Conservation (phyloP, 1,140 invertebrate species). For the Chironomus tepperi region DNA sequence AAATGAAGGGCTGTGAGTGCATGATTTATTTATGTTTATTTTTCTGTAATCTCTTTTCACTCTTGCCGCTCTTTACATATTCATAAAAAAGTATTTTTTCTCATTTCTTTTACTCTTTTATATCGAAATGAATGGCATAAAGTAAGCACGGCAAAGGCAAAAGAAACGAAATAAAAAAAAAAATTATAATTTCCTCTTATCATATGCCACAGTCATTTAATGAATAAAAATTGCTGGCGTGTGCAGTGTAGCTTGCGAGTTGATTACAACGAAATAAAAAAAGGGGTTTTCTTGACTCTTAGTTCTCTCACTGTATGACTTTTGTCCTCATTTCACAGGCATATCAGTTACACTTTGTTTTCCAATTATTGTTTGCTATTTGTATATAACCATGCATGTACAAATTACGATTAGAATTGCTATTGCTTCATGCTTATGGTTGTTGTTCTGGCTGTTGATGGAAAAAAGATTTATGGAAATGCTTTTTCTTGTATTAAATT, state of each 20-base stretch:
- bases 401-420: too few relatives aligned
- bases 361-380: not conserved
- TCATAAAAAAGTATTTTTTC: too few relatives aligned
- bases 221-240: slow-evolving; percentile 23
- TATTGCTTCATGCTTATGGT: too few relatives aligned
- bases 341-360: slow-evolving; percentile 6
- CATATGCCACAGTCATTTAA: slow-evolving; percentile 21
- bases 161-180: not conserved
- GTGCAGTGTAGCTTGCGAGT: slow-evolving; percentile 18
- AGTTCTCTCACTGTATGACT: not conserved
- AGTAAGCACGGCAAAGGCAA: not conserved
- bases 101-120: not conserved
- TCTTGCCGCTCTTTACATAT: too few relatives aligned
- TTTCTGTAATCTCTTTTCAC: too few relatives aligned
- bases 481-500: too few relatives aligned
- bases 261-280: slow-evolving; percentile 7
- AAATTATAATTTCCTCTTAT: slow-evolving; percentile 3
- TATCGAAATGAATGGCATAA: not conserved
- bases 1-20: not conserved
- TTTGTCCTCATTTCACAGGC: not conserved
- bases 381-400: too few relatives aligned
- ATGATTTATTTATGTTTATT: slow-evolving; percentile 21
- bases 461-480: too few relatives aligned
- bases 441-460: too few relatives aligned
- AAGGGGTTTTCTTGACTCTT: not conserved